A percentile compares a stretch with the other conserved stretches of the same genome.
Conservation (phyloP, 2,888 invertebrate genomes). For the Eucriotettix oculatus region DNA sequence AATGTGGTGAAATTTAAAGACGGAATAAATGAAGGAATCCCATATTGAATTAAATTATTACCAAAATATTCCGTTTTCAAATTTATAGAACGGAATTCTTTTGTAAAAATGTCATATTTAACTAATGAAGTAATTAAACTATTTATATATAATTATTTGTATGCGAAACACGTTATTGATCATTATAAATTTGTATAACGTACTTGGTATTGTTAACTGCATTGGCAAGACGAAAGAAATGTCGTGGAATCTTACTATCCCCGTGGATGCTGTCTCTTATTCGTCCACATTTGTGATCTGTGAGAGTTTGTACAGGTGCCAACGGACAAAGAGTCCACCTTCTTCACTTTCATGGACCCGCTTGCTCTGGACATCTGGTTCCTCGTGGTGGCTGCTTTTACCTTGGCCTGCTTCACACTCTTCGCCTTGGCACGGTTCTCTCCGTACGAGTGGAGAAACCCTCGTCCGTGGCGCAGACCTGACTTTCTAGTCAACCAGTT, state of each 20-base stretch:
- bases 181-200: too few relatives aligned
- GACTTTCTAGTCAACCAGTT: constrained; percentile 36
- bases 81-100: too few relatives aligned
- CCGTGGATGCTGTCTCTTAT: not conserved
- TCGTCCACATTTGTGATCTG: not conserved
- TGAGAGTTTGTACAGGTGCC: constrained; percentile 27
- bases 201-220: too few relatives aligned
- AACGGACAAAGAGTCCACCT: constrained; percentile 37
- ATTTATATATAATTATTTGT: too few relatives aligned
- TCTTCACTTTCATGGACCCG: constrained; percentile 48
- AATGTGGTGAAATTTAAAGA: too few relatives aligned
- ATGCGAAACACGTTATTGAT: too few relatives aligned
- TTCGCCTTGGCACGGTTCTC: constrained; percentile 42
- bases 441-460: constrained; percentile 44
- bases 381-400: constrained; percentile 39
- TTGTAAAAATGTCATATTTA: too few relatives aligned
- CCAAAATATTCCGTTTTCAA: too few relatives aligned
- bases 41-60: too few relatives aligned
- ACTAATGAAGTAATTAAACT: too few relatives aligned
- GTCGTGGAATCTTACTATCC: not conserved
- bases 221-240: too few relatives aligned
- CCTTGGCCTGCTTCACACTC: constrained; percentile 38
- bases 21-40: too few relatives aligned
- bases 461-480: constrained; percentile 27
- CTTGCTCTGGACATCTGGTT: constrained; percentile 48